These are phyloP conservation scores for Marmota flaviventris DNA, from an alignment of 2,113 vertebrate genomes.

Conservation along the genomic window DNA sequence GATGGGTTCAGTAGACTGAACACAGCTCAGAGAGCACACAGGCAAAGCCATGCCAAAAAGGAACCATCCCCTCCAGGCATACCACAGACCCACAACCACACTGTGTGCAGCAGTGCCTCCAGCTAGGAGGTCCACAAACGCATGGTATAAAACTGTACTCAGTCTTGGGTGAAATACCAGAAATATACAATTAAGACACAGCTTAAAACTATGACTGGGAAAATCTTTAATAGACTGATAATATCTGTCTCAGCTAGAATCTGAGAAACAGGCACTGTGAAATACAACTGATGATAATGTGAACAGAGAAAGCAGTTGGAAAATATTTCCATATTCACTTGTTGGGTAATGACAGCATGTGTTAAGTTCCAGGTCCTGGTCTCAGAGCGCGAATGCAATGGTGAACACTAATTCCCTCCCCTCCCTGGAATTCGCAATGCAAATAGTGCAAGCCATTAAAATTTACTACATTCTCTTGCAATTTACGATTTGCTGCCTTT, in stretches of 20 bases:
- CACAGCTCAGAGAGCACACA: not conserved
- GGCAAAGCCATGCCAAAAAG: not conserved
- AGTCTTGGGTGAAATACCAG: not conserved
- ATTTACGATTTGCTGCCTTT: fast-evolving
- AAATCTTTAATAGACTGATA: not conserved
- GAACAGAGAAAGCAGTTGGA: not conserved
- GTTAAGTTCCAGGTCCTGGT: not conserved
- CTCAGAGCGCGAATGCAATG: fast-evolving
- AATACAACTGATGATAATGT: not conserved
- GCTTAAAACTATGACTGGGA: not conserved
- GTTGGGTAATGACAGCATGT: not conserved
- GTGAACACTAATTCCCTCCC: no score
- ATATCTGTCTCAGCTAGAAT: not conserved
- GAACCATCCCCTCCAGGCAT: not conserved
- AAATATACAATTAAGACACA: not conserved
- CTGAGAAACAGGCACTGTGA: not conserved
- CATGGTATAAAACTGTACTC: not conserved
- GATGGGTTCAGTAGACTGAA: not conserved
- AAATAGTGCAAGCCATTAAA: not conserved
- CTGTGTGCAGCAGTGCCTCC: not conserved
- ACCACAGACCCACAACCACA: not conserved
- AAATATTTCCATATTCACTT: no score
- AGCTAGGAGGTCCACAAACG: not conserved
- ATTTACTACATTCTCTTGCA: not conserved
- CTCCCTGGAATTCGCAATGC: not conserved